phyloP scores from a whole-genome alignment of 2,797 vertebrate species.

The Macroramphosus scolopax region DNA sequence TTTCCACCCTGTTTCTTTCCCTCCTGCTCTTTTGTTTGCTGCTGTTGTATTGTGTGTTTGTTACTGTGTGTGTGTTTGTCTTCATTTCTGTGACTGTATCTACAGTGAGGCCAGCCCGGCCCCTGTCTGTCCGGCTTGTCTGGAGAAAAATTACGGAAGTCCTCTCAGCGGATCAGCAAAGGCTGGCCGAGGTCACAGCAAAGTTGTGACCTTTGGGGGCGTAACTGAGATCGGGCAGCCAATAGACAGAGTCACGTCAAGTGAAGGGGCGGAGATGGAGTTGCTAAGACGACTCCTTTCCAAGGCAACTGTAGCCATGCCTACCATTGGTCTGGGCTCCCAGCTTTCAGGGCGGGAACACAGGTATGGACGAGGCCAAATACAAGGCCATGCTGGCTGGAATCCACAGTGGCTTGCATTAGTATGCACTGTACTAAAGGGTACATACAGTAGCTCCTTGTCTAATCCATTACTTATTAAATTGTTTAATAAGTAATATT shows the following conservation, averaged over 20 bases:
- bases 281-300: conserved; percentile 76
- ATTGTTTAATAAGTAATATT: background rate
- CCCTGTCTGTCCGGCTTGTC: conserved; percentile 78
- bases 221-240: conserved; percentile 92
- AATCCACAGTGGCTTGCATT: conserved; percentile 36
- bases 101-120: conserved; percentile 80
- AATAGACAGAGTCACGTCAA: conserved; percentile 75
- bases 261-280: conserved; percentile 74
- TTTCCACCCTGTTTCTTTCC: conserved; percentile 45
- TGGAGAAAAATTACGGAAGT: conserved; percentile 73
- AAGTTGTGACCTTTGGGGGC: conserved; percentile 91
- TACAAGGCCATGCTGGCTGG: conserved; percentile 20
- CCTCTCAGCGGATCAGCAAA: conserved; percentile 73
- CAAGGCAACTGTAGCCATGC: conserved; percentile 76
- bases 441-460: background rate
- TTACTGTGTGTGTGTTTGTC: conserved; percentile 41
- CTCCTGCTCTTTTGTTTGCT: conserved; percentile 33
- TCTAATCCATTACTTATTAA: conserved; percentile 14
- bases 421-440: conserved; percentile 15
- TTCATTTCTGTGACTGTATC: conserved; percentile 61
- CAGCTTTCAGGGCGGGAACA: conserved; percentile 73
- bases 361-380: conserved; percentile 74
- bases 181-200: conserved; percentile 78
- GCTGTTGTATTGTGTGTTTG: conserved; percentile 40
- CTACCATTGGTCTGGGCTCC: conserved; percentile 75